Evolutionary conservation across 2,113 vertebrate species (phyloP).

Genomic region (Syngnathus typhle): DNA sequence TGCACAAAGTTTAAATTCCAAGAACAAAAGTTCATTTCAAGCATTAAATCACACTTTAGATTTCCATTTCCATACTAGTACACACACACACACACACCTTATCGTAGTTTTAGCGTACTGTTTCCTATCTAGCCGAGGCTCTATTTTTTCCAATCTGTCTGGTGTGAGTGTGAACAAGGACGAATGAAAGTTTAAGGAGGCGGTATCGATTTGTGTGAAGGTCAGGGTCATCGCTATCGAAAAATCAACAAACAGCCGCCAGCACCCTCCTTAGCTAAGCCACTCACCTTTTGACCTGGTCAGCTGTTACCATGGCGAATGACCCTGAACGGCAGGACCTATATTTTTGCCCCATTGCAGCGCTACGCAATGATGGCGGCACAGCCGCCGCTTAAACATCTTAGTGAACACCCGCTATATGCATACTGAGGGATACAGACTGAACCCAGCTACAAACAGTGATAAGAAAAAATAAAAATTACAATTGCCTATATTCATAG

Average conservation of each 20-base stretch:
- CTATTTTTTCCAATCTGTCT: constrained; percentile 47
- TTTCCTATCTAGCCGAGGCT: constrained; percentile 11
- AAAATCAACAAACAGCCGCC: constrained; percentile 69
- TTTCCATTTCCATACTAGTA: not conserved
- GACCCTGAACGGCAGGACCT: constrained; percentile 51
- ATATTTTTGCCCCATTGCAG: constrained; percentile 27
- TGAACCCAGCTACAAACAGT: not conserved
- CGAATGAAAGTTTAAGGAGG: constrained; percentile 70
- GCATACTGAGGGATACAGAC: not conserved
- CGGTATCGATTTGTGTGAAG: constrained; percentile 64
- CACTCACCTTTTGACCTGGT: constrained; percentile 63
- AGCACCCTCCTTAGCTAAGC: constrained; percentile 56
- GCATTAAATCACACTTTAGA: not conserved
- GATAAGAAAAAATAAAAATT: not conserved
- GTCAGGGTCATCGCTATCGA: constrained; percentile 60
- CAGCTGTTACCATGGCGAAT: constrained; percentile 63
- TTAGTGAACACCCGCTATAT: not conserved
- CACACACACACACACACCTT: not conserved
- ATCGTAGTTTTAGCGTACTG: not conserved
- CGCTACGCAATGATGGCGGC: constrained; percentile 17
- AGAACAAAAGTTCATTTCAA: not conserved
- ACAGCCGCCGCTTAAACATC: not conserved
- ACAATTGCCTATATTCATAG: not conserved
- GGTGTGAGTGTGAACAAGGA: constrained; percentile 56
- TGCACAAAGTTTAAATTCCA: not conserved